Conservation (phyloP, 2,888 invertebrate species). For the Stictocephala bisonia region DNA sequence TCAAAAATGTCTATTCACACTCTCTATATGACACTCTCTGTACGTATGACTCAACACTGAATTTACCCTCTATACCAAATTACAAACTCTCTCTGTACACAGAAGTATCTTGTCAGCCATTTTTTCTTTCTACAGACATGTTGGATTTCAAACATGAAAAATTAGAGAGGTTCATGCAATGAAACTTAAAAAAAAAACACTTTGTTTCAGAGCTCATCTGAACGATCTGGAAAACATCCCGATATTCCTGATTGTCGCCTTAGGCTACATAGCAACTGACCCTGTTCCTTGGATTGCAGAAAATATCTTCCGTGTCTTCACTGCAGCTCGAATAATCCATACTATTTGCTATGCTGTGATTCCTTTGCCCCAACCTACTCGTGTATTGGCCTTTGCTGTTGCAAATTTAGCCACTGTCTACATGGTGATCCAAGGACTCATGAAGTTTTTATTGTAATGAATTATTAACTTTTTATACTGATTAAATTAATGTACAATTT, state of each 20-base stretch:
- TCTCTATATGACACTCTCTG: no score
- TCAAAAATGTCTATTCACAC: no score
- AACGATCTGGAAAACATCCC: constrained; percentile 81
- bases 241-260: constrained; percentile 71
- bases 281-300: constrained; percentile 68
- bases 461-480: no score
- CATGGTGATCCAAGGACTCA: constrained; percentile 64
- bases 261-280: constrained; percentile 71
- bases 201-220: constrained; percentile 73
- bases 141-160: no score
- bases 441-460: constrained; percentile 5
- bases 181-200: no score
- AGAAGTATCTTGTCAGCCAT: no score
- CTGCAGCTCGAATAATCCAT: constrained; percentile 70
- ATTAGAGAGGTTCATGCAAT: no score
- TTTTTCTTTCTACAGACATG: no score
- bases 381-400: constrained; percentile 65
- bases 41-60: no score
- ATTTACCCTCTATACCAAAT: no score
- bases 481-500: no score
- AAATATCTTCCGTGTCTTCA: constrained; percentile 70
- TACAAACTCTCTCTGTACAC: no score
- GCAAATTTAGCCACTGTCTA: constrained; percentile 66
- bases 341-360: constrained; percentile 74
- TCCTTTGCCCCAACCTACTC: constrained; percentile 71